Conservation (phyloP, 2,797 vertebrate species). For the Champsocephalus gunnari region DNA sequence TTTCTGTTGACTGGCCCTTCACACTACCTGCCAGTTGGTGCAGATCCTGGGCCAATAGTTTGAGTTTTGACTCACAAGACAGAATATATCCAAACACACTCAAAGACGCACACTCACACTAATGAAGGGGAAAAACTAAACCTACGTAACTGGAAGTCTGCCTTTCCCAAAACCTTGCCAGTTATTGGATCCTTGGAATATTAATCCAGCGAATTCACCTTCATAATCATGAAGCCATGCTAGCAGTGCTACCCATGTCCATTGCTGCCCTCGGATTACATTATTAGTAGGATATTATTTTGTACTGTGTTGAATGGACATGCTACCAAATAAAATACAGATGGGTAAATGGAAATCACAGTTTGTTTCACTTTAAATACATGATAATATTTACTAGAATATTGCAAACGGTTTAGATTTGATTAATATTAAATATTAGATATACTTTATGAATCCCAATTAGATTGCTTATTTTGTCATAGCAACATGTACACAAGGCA, state of each 20-base stretch:
- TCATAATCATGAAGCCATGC: not conserved
- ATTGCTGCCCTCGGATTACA: not conserved
- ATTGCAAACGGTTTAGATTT: too few species aligned
- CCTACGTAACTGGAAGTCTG: conserved; percentile 42
- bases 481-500: too few species aligned
- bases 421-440: too few species aligned
- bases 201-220: conserved; percentile 19
- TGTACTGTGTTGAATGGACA: not conserved
- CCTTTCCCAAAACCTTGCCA: conserved; percentile 4
- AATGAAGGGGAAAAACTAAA: conserved; percentile 38
- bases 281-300: not conserved
- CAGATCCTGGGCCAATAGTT: conserved; percentile 40
- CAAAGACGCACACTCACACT: conserved; percentile 15
- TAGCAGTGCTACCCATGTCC: not conserved
- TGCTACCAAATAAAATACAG: too few species aligned
- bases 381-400: too few species aligned
- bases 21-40: conserved; percentile 62
- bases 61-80: conserved; percentile 47
- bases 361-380: too few species aligned
- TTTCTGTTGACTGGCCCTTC: conserved; percentile 69
- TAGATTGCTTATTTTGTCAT: too few species aligned
- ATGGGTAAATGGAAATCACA: too few species aligned
- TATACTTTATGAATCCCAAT: too few species aligned
- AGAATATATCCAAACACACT: conserved; percentile 41
- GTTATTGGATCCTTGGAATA: conserved; percentile 16